Base-by-base conservation (phyloP, 2,113 vertebrate genomes). In the Cheirogaleus medius region DNA sequence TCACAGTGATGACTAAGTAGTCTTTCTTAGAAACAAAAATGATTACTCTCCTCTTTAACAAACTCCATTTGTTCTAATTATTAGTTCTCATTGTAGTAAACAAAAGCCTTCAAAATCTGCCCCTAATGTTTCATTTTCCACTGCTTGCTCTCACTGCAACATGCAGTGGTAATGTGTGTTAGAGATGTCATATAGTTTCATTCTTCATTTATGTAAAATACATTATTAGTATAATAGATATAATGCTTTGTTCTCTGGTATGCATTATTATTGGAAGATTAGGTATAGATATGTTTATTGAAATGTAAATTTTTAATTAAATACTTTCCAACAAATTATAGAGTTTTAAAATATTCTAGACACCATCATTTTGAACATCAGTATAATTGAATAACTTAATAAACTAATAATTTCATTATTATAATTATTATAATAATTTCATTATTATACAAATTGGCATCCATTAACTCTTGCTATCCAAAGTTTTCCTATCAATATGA, bases 241-340 rank as follows among this genome's bases (percentile, higher is more conserved):
- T 9, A 39, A 68, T 56, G 15, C 8, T 81, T 94, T 84, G 2
- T 39, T 87, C 32, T 96, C 39, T 74, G 12, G 1, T 78, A 44
- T 71, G 29, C 3, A 64, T 82, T 78, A 58, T 86, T 13, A 64
- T 14, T 68, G 18, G 21, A 95, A 42, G 12, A 80, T 76, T 90
- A 47, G 85, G 39, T 42, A 92, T 21, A 89, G 34, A 39, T 49
- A 47, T 20, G 25, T 29, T 71, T 93, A 80, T 44, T 90, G 49
- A 80, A 87, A 80, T 71, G 23, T 42, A 96, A 92, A 78, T 90
- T 85, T 23, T 85, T 97, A 78, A 66, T 69, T 83, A 78, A 91
- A 89, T 32, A 63, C 1, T 54, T 84, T 87, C 76, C 23, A 84
- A 69, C 21, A 92, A 54, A n/a, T 77, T 88, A 66, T 60, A 71